Evolutionary conservation across 92 coral and sea anemone genomes (phyloP).

Genomic region (Bergia puertoricense): DNA sequence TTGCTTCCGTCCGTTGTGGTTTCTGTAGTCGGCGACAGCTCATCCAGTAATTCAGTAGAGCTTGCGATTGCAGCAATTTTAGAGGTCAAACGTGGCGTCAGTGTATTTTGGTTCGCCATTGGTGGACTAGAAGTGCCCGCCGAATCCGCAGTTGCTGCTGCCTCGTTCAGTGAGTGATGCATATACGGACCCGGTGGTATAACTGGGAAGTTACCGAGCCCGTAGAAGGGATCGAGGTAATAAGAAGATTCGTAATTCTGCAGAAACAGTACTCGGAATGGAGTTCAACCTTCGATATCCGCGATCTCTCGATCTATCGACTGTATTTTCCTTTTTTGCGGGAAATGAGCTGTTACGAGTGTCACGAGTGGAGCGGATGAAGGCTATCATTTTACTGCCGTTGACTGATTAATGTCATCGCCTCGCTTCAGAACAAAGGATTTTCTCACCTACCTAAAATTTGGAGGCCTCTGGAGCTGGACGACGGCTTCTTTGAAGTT

Average conservation of each 20-base stretch:
- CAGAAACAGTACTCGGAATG: not conserved
- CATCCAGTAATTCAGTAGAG: not conserved
- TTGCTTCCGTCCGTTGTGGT: too few species aligned
- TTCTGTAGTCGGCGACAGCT: too few species aligned
- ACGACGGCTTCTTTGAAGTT: not conserved
- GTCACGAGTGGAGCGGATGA: not conserved
- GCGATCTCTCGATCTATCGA: not conserved
- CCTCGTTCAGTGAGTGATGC: not conserved
- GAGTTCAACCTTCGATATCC: not conserved
- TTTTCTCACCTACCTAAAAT: too few species aligned
- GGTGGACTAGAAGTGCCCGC: not conserved
- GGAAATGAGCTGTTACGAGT: not conserved
- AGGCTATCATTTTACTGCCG: too few species aligned
- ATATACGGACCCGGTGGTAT: not conserved
- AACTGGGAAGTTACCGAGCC: conserved; percentile 1
- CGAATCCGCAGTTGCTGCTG: not conserved
- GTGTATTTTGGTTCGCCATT: not conserved
- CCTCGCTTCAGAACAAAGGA: too few species aligned
- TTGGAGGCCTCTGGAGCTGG: not conserved
- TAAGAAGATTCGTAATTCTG: not conserved
- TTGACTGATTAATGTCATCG: too few species aligned
- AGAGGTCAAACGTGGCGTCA: not conserved
- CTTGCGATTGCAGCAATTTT: not conserved
- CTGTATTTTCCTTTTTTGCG: not conserved
- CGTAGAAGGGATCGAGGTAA: conserved; percentile 1